phyloP scores from a whole-genome alignment of 2,888 invertebrate species.

The Spodoptera littoralis region DNA sequence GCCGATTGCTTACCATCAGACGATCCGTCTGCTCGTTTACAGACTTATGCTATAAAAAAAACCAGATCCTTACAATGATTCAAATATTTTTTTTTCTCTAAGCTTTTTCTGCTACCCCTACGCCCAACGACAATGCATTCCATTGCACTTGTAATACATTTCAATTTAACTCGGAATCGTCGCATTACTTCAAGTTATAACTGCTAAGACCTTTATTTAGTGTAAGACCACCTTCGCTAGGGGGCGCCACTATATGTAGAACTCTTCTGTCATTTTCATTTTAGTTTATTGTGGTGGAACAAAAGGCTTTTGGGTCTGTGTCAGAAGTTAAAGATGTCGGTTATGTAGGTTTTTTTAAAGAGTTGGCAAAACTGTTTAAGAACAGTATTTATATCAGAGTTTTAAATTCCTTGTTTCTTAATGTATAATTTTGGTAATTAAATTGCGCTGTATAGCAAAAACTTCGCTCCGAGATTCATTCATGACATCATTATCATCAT shows the following conservation, averaged over 20 bases:
- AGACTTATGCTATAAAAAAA: background rate
- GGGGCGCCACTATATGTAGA: conserved; percentile 35
- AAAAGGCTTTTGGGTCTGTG: background rate
- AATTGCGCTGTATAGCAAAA: too few relatives aligned
- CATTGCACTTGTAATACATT: conserved; percentile 72
- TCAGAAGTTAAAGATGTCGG: too few relatives aligned
- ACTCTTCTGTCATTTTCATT: conserved; percentile 24
- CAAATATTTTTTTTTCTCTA: background rate
- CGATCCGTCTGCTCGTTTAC: too few relatives aligned
- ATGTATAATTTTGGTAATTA: too few relatives aligned
- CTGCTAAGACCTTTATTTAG: conserved; percentile 64
- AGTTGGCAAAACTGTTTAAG: too few relatives aligned
- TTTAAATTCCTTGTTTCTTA: too few relatives aligned
- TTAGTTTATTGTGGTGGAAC: conserved; percentile 20
- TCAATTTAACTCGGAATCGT: conserved; percentile 70
- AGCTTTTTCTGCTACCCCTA: conserved; percentile 34
- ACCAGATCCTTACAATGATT: background rate
- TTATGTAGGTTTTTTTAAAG: too few relatives aligned
- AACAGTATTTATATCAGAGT: too few relatives aligned
- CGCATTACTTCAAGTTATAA: conserved; percentile 68
- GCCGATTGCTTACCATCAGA: too few relatives aligned
- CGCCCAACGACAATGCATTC: conserved; percentile 68
- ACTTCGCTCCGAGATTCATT: too few relatives aligned
- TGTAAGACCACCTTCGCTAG: conserved; percentile 60
- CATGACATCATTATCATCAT: too few relatives aligned